phyloP scores from a whole-genome alignment of 2,797 vertebrate species.

The Uromys caudimaculatus region DNA sequence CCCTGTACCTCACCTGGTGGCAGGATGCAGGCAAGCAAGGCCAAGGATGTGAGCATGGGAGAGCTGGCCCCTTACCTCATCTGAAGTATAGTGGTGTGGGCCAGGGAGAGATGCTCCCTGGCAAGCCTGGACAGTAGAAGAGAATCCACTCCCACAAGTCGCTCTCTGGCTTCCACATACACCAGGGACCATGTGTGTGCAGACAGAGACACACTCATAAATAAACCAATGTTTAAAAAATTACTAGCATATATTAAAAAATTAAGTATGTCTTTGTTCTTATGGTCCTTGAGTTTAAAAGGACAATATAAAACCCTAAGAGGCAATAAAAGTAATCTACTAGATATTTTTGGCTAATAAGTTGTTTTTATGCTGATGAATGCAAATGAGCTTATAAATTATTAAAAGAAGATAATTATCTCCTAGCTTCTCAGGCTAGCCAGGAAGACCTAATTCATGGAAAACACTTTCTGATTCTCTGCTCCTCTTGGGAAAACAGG shows the following conservation, averaged over 20 bases:
- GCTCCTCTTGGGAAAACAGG: conserved; percentile 10
- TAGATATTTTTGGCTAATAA: conserved; percentile 62
- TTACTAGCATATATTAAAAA: conserved; percentile 27
- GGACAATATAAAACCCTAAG: conserved; percentile 50
- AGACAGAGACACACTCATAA: background rate
- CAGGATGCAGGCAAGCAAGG: background rate
- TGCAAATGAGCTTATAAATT: conserved; percentile 59
- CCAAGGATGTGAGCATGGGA: background rate
- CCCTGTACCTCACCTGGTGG: background rate
- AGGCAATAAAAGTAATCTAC: conserved; percentile 34
- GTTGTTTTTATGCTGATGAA: conserved; percentile 63
- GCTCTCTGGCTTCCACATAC: background rate
- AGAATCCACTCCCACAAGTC: background rate
- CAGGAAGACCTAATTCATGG: conserved; percentile 43
- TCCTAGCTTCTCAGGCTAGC: conserved; percentile 48
- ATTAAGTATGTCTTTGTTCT: conserved; percentile 33
- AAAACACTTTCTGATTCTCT: conserved; percentile 53
- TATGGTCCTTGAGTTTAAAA: conserved; percentile 12
- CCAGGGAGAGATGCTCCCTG: background rate
- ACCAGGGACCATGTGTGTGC: background rate
- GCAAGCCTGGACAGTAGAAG: background rate
- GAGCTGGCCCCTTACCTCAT: background rate
- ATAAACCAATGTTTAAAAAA: background rate
- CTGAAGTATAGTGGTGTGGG: background rate
- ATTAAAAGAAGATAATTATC: conserved; percentile 57